Evolutionary conservation across 2,113 vertebrate species (phyloP), one percentile per base, ranked within the genome.

Genomic region (Arenaria interpres): DNA sequence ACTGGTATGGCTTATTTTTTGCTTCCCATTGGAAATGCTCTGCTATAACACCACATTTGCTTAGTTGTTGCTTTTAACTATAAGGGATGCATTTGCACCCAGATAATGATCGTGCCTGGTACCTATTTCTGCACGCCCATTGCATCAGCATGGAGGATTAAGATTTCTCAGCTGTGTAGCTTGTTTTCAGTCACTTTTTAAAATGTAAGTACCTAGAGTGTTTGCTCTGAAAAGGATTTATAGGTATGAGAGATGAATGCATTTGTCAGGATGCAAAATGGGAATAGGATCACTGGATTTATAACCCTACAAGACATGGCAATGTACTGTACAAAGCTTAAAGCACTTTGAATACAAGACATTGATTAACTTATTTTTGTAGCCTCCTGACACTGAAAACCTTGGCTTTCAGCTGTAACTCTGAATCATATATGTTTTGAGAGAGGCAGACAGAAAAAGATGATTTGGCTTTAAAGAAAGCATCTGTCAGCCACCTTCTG

Each of bases 211-310:
- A n/a, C 30, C 22, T 32, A 9, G 56, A 91, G 12, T 51, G 71
- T 88, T 96, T 91, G 23, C 56, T 88, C 48, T 71, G 60, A 69
- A 89, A 95, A 82, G 46, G 28, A 78, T 57, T 89, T 92, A 10
- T 13, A 72, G 43, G 23, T 51, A 23, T 15, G 37, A 60, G 51
- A 90, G 43, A 53, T 94, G 4, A 57, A 35, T 32, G 21, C 4
- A 5, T 82, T 72, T 78, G 3, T 75, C 68, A 60, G 48, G n/a
- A 32, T 78, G 35, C 13, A 85, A 57, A 84, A 82, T n/a, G 28
- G 15, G 24, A 77, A 51, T 50, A 81, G 28, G 60, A 82, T 33
- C 17, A 6, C 37, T 63, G 72, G 45, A 63, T 18, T 69, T 51
- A 35, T 23, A 88, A 82, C 10, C 5, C 9, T 23, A 37, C 33